Percentiles rank a stretch among this genome's conserved stretches.
phyloP scores from a whole-genome alignment of 1,140 invertebrate genomes.

The Pseudomyrmex concolor region DNA sequence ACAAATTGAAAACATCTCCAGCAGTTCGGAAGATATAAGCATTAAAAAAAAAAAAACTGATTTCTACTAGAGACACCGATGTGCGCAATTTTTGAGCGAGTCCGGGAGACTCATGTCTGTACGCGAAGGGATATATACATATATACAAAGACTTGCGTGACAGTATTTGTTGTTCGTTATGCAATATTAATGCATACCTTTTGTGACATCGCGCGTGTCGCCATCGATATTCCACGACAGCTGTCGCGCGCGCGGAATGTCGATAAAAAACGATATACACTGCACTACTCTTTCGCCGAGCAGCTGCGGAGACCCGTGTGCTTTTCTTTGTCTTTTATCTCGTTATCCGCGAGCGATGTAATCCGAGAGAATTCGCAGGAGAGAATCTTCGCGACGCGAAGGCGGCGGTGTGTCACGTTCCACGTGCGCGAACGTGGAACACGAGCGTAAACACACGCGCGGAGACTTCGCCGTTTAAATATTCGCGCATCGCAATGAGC shows the following conservation, averaged over 20 bases:
- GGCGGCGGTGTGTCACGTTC: too few relatives aligned
- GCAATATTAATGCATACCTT: constrained; percentile 51
- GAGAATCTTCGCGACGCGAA: background rate
- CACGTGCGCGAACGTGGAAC: too few relatives aligned
- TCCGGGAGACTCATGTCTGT: too few relatives aligned
- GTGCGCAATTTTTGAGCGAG: too few relatives aligned
- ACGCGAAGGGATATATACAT: too few relatives aligned
- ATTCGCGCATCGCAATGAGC: too few relatives aligned
- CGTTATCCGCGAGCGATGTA: background rate
- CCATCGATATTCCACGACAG: constrained; percentile 45
- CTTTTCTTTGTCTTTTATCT: constrained; percentile 47
- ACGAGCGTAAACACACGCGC: too few relatives aligned
- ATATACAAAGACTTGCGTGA: constrained; percentile 10
- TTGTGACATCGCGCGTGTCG: constrained; percentile 26
- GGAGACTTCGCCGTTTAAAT: too few relatives aligned
- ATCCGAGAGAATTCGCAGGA: constrained; percentile 33
- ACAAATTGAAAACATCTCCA: too few relatives aligned
- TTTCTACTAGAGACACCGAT: too few relatives aligned
- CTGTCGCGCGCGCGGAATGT: constrained; percentile 36
- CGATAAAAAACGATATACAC: constrained; percentile 21
- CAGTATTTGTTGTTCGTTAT: constrained; percentile 14
- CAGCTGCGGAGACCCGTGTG: background rate
- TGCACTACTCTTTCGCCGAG: constrained; percentile 20
- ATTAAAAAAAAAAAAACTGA: too few relatives aligned
- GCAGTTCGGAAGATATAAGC: too few relatives aligned